Evolutionary conservation across 2,113 vertebrate species (phyloP), one percentile per base, ranked within the genome.

Genomic region (Edolisoma coerulescens): DNA sequence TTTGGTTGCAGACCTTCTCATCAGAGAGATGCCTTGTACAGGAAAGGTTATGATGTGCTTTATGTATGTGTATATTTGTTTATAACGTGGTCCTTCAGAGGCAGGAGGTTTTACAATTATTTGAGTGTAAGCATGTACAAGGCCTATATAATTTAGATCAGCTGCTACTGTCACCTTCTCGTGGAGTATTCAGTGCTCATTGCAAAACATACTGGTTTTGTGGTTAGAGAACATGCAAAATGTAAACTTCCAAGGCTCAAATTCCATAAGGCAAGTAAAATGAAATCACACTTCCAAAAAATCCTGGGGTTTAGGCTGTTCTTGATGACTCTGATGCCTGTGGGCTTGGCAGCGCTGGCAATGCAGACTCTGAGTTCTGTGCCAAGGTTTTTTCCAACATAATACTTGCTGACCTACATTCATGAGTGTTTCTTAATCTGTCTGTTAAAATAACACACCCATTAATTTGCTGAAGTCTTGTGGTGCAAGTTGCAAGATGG

Each of bases 381-480:
- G 92, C 95, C 93, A 96, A 63, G 63, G 21, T 67, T 94, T 93
- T 93, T 94, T 70, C 84, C 79, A 88, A 33, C 76, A 16, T 95
- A 90, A 87, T 94, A 94, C 92, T 94, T 80, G 75, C 83, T 96
- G 96, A 95, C 93, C 90, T 97, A 96, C 90, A 96, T 96, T 96
- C 88, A 56, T 56, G 76, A 71, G 68, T 63, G 60, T 96, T 96
- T 96, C 95, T 84, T 97, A 95, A 97, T 94, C 92, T 94, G 90
- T 93, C 90, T 93, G 64, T 93, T 97, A 93, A 95, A 95, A 90
- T 90, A 89, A 95, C 95, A 96, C 92, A 81, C 93, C 93, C 79
- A 81, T 90, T 94, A 95, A 92, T 96, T 96, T 96, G 76, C 75
- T 89, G 6, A 88, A 94, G 83, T 89, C 71, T 54, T 64, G 75